phyloP scores from a whole-genome alignment of 2,113 vertebrate species.

The Eclectus roratus region DNA sequence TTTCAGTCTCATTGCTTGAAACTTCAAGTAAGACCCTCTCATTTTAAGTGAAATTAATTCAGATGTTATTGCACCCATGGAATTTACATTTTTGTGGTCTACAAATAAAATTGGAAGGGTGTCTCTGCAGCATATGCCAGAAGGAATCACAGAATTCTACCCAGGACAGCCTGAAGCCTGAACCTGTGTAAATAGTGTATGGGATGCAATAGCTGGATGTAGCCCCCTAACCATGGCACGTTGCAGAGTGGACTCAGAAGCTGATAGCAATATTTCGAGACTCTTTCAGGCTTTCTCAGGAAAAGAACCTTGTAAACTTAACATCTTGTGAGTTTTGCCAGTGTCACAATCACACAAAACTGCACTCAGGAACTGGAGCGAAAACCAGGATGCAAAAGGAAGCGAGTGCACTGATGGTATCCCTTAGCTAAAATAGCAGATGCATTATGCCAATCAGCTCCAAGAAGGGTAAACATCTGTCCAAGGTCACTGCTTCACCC shows the following conservation, averaged over 20 bases:
- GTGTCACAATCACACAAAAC: neutral
- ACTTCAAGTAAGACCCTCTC: neutral
- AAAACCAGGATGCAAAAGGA: neutral
- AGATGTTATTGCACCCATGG: neutral
- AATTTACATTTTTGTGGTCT: neutral
- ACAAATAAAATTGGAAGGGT: neutral
- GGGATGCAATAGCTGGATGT: neutral
- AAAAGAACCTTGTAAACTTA: neutral
- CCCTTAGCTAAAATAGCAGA: constrained; percentile 15
- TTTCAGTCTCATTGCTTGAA: neutral
- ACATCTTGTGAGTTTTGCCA: neutral
- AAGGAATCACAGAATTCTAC: neutral
- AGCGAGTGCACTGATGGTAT: neutral
- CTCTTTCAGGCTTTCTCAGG: neutral
- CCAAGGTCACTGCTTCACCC: constrained; percentile 39
- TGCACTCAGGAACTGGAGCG: neutral
- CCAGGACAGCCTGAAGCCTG: neutral
- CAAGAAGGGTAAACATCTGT: constrained; percentile 29
- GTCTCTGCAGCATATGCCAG: neutral
- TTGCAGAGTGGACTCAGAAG: neutral
- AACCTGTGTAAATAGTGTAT: neutral
- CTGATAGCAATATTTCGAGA: neutral
- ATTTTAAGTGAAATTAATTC: neutral
- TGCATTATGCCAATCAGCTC: neutral
- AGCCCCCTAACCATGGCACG: neutral